Base-by-base conservation (phyloP, 2,888 invertebrate genomes). In the Morpho deidamia region DNA sequence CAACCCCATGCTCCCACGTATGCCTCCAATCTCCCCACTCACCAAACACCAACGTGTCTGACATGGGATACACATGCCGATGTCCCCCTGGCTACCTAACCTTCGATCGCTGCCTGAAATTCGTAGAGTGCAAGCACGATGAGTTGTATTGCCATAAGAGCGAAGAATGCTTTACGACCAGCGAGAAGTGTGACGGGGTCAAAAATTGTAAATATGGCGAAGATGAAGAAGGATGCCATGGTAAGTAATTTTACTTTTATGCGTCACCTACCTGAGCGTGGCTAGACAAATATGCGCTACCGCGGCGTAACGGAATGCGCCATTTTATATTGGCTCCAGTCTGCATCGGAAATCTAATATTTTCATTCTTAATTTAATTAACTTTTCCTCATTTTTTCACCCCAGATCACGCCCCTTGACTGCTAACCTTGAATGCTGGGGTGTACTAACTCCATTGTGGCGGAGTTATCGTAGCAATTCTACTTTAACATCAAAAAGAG, bases 1-100 rank as follows among this genome's bases (percentile, higher is more conserved):
- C 92, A 58, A 93, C 92, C 39, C 92, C 92, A 1, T 96, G 96
- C 68, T 93, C 94, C 2, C 94, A 95, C 71, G 78, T 96, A 8
- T 96, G 96, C 69, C 90, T 95, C 2, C 90, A 92, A 53, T 71
- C 61, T 4, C 51, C 75, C 40, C 73, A 72, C 41, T 45, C 44
- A 5, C 63, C 63, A 7, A 61, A 65, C 14, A 55, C 39, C 23
- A 37, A 60, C 9, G 44, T 52, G 37, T 55, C 52, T 44, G 55
- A 40, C 48, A 58, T 71, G 59, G 66, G 65, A 0, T 82, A 81
- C 61, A 74, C 76, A 7, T 92, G 92, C 57, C 69, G 91, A 0
- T 97, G 97, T 71, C 95, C 96, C 0, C 76, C 92, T 0, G 94
- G 94, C 0, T 80, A 94, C 9, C 63, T 73, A 1, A 80, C 94